Base-by-base conservation (phyloP, 2,797 vertebrate genomes). In the Pteropus rufus region DNA sequence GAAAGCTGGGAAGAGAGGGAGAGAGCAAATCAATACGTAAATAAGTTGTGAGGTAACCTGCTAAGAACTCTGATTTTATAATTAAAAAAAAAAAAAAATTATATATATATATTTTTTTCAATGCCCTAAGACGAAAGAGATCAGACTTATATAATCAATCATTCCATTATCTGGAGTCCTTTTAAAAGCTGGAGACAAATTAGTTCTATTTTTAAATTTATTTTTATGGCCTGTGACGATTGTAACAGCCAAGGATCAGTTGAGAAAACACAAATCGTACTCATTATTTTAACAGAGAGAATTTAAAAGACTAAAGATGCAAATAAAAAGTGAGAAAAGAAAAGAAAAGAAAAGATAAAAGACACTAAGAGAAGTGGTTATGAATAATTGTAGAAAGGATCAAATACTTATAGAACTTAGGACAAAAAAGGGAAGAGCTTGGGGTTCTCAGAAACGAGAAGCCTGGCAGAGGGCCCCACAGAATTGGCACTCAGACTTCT, bases 151-250 rank as follows among this genome's bases (percentile, higher is more conserved):
- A 24, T 58, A 75, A 65, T 79, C n/a, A 60, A 10, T 12, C 44
- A 46, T 75, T 88, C 7, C n/a, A 39, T 79, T 84, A 29, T 73
- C 85, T 34, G 18, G 26, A 87, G 34, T 84, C 10, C 23, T 5
- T 88, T 72, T 36, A 79, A 52, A 85, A 52, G 46, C 16, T 89
- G 41, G 24, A 84, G 73, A 56, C 21, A 82, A 75, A 56, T 54
- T 60, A 12, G 41, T 36, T 96, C 54, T 39, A 81, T 96, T 95
- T 96, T 95, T 95, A 41, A 5, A 41, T 41, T 97, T 94, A 36
- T 75, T 54, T 90, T 89, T 95, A 95, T 91, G 73, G 94, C 70
- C 26, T 69, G 10, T 1, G 4, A 19, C 18, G n/a, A 18, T 75
- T 49, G 39, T 82, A 79, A 52, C 11, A 84, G 9, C 7, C 16